Evolutionary conservation across 2,888 invertebrate genomes (phyloP).

Genomic region (Ommatoiulus sabulosus): DNA sequence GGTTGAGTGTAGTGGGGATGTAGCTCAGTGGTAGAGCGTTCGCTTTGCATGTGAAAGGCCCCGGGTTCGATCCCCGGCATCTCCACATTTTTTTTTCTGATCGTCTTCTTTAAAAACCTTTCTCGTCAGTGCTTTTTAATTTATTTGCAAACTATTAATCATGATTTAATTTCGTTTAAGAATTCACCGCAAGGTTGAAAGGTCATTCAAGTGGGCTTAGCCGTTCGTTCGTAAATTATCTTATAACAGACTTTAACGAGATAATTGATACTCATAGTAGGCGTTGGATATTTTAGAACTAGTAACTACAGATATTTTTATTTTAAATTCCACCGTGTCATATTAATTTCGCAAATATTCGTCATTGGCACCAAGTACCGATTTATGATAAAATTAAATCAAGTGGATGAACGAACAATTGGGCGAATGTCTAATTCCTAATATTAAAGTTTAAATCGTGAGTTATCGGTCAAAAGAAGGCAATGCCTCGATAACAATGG

Average conservation of each 20-base stretch:
- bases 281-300: not conserved
- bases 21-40: slow-evolving; percentile 99
- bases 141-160: no score
- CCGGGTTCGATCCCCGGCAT: slow-evolving; percentile 98
- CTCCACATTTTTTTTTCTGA: slow-evolving; percentile 63
- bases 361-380: not conserved
- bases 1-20: slow-evolving; percentile 4
- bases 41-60: slow-evolving; percentile 99
- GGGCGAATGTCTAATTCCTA: not conserved
- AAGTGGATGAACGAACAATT: not conserved
- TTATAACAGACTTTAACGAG: not conserved
- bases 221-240: not conserved
- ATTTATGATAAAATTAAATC: not conserved
- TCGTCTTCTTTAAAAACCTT: not conserved
- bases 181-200: not conserved
- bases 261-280: not conserved
- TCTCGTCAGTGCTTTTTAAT: no score
- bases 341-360: not conserved
- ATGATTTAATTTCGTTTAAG: not conserved
- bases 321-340: not conserved
- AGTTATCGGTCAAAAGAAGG: not conserved
- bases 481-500: not conserved
- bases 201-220: not conserved
- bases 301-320: not conserved
- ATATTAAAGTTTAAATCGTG: not conserved